Conservation (phyloP, 2,797 vertebrate genomes). For the Pogoniulus pusillus region DNA sequence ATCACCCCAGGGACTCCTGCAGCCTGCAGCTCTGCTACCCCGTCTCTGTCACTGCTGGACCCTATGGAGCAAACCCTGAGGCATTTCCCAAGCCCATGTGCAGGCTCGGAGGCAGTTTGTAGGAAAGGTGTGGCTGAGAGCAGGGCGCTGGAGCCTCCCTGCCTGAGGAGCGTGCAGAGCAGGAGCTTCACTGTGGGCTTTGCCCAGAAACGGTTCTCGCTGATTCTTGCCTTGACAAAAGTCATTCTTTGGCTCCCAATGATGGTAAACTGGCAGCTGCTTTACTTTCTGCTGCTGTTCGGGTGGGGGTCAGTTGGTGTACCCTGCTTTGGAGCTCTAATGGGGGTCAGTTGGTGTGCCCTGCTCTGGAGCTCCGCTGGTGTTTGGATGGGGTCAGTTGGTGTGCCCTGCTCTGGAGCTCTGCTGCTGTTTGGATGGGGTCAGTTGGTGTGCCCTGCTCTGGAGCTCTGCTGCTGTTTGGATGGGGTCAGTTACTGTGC, state of each 20-base stretch:
- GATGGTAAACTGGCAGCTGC: conserved; percentile 86
- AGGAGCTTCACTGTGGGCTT: conserved; percentile 78
- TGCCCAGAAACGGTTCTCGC: conserved; percentile 94
- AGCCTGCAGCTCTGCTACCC: conserved; percentile 67
- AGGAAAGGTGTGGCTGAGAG: conserved; percentile 59
- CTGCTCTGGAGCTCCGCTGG: too few relatives aligned
- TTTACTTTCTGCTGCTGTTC: neutral
- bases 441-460: too few relatives aligned
- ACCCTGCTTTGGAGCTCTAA: neutral
- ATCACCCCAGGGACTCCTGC: conserved; percentile 74
- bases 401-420: too few relatives aligned
- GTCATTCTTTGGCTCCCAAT: conserved; percentile 94
- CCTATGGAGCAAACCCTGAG: conserved; percentile 76
- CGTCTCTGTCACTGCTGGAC: conserved; percentile 75
- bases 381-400: too few relatives aligned
- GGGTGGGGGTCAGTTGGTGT: neutral
- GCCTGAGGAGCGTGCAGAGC: neutral
- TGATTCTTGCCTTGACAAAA: conserved; percentile 89
- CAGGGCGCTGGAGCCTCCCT: neutral
- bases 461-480: neutral
- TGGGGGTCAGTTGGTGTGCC: too few relatives aligned
- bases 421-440: too few relatives aligned
- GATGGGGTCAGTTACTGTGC: neutral
- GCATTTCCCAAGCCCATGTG: conserved; percentile 71
- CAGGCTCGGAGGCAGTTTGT: conserved; percentile 44